phyloP scores from a whole-genome alignment of 2,797 vertebrate genomes.

The Paguma larvata region DNA sequence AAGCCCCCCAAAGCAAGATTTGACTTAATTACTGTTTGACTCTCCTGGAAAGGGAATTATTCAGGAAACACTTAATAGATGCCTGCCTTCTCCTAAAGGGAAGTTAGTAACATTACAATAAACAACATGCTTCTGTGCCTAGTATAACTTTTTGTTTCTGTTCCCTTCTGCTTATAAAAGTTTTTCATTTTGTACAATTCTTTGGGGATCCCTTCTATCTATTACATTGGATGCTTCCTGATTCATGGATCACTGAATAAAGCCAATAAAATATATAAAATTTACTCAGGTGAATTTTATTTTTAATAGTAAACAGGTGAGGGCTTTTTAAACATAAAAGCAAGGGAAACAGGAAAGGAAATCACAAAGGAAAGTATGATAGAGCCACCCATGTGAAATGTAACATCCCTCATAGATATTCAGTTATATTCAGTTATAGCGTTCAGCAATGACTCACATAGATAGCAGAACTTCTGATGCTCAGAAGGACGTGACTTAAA shows the following conservation, averaged over 20 bases:
- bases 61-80: background rate
- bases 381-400: background rate
- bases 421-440: background rate
- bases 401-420: background rate
- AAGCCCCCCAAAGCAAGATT: background rate
- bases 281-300: background rate
- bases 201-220: background rate
- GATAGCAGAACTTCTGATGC: background rate
- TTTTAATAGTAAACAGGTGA: conserved; percentile 13
- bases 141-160: background rate
- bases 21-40: background rate
- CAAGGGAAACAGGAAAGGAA: background rate
- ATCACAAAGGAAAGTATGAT: background rate
- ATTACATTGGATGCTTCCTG: background rate
- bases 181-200: background rate
- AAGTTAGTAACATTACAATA: background rate
- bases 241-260: background rate
- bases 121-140: background rate
- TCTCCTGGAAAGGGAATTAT: background rate
- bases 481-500: background rate
- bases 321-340: background rate
- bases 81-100: background rate
- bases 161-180: background rate
- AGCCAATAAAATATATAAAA: background rate
- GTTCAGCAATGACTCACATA: background rate